Percentiles rank a stretch among this genome's conserved stretches.
These are phyloP conservation scores for Hirtodrosophila cameraria DNA, from an alignment of 2,888 invertebrate genomes.

Conservation along the genomic window DNA sequence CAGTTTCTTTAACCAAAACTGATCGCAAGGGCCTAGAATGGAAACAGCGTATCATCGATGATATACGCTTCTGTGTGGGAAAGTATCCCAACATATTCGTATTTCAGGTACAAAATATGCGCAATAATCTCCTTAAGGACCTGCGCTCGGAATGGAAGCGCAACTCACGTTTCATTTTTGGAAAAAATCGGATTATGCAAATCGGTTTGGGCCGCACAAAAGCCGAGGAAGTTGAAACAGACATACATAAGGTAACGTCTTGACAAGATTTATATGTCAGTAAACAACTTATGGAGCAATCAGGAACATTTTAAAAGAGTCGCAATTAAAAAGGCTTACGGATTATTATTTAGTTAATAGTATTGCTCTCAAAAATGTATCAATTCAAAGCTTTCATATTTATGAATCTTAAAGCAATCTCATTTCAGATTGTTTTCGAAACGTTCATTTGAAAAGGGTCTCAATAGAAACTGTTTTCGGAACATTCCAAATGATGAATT, in stretches of 20 bases:
- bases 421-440: too few relatives aligned
- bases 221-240: conserved; percentile 92
- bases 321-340: too few relatives aligned
- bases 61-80: conserved; percentile 92
- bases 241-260: conserved; percentile 87
- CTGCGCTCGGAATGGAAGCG: conserved; percentile 94
- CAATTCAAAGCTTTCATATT: too few relatives aligned
- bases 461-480: too few relatives aligned
- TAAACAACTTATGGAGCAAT: too few relatives aligned
- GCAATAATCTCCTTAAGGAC: conserved; percentile 94
- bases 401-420: too few relatives aligned
- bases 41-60: conserved; percentile 95
- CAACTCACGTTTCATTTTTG: conserved; percentile 97
- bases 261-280: neutral
- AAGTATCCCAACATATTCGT: conserved; percentile 94
- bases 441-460: neutral
- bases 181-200: conserved; percentile 98
- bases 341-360: too few relatives aligned
- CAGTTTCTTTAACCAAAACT: conserved; percentile 97
- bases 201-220: conserved; percentile 93
- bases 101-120: conserved; percentile 95
- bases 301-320: too few relatives aligned
- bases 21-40: conserved; percentile 94
- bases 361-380: too few relatives aligned
- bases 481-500: too few relatives aligned